Evolutionary conservation across 2,888 invertebrate genomes (phyloP).

Genomic region (Campopleginae sp.): DNA sequence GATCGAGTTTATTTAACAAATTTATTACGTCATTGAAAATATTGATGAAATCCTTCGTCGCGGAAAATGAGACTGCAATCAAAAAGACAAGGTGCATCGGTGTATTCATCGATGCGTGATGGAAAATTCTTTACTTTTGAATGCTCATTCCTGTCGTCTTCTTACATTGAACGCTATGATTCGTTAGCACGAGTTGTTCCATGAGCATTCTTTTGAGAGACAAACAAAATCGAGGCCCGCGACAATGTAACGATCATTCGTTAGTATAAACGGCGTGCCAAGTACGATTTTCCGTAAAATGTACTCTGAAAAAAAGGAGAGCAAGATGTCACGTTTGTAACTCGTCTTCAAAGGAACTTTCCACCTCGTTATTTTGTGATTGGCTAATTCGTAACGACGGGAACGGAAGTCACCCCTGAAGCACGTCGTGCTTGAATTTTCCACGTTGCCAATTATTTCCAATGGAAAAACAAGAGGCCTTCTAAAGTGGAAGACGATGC

Average conservation of each 20-base stretch:
- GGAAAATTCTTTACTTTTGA: slow-evolving; percentile 28
- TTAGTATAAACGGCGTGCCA: neutral
- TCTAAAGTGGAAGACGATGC: neutral
- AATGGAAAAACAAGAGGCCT: slow-evolving; percentile 25
- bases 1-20: neutral
- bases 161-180: neutral
- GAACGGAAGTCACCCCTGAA: neutral
- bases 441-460: slow-evolving; percentile 66
- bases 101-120: slow-evolving; percentile 52
- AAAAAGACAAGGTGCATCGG: slow-evolving; percentile 1
- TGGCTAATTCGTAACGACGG: slow-evolving; percentile 70
- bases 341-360: slow-evolving; percentile 67
- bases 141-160: neutral
- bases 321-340: slow-evolving; percentile 46
- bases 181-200: neutral
- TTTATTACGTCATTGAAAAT: neutral
- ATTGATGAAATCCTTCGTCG: neutral
- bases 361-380: slow-evolving; percentile 74
- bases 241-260: slow-evolving; percentile 44
- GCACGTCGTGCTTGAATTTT: slow-evolving; percentile 69
- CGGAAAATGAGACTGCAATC: neutral
- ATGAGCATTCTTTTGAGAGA: slow-evolving; percentile 5
- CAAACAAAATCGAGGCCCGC: slow-evolving; percentile 4
- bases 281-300: slow-evolving; percentile 10
- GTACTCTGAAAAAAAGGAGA: slow-evolving; percentile 7